phyloP scores from a whole-genome alignment of 1,140 invertebrate genomes.

The Laupala kohalensis region DNA sequence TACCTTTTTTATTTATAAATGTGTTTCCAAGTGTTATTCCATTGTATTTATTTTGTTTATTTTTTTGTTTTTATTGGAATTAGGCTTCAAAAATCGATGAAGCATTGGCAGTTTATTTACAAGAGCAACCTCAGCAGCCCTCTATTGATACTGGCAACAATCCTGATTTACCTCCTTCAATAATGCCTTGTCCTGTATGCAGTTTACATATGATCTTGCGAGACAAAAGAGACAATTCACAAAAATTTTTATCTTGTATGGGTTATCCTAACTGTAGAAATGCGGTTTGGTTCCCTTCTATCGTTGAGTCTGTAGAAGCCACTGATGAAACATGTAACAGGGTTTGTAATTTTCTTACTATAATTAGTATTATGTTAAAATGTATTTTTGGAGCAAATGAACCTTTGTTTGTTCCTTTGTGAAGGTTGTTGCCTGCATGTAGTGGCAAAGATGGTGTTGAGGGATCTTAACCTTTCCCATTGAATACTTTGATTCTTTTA shows the following conservation, averaged over 20 bases:
- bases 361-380: not conserved
- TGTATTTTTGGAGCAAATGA: not conserved
- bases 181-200: constrained; percentile 71
- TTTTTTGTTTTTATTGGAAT: too few relatives aligned
- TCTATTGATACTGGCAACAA: not conserved
- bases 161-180: constrained; percentile 20
- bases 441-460: too few relatives aligned
- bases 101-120: constrained; percentile 44
- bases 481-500: too few relatives aligned
- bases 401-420: not conserved
- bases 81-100: constrained; percentile 48
- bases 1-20: not conserved
- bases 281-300: constrained; percentile 62
- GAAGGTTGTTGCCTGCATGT: too few relatives aligned
- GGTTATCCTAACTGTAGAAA: constrained; percentile 68
- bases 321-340: constrained; percentile 47
- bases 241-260: constrained; percentile 61
- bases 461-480: too few relatives aligned
- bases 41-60: too few relatives aligned
- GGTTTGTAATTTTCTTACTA: constrained; percentile 35
- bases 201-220: constrained; percentile 51
- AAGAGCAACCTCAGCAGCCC: constrained; percentile 25
- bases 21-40: not conserved
- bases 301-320: constrained; percentile 47
- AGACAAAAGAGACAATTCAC: constrained; percentile 42